Evolutionary conservation across 1,140 invertebrate genomes (phyloP), one percentile per base, ranked within the genome.

Genomic region (Radopholus similis): DNA sequence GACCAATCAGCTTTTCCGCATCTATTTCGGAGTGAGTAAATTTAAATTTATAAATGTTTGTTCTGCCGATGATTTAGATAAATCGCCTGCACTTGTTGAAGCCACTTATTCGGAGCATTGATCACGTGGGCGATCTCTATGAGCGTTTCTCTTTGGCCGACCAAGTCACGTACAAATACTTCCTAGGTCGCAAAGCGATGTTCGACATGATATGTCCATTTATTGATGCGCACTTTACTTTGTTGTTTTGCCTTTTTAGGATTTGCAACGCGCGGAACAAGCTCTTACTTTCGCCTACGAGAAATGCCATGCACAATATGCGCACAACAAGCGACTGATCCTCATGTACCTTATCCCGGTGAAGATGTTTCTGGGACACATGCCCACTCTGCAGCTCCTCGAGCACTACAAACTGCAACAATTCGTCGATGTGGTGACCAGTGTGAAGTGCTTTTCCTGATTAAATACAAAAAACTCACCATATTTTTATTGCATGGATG

Each of bases 11-110:
- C 85, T 98, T 11, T 90, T 97, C 64, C 97, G 97, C 86, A 91
- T 98, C 3, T 98, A 97, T 83, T 97, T 97, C 81, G 88, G 90
- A 71, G 95, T 96, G 66, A 59, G 53, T 49, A 21, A 37, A 40
- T 13, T n/a, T 9, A 40, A 49, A 44, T 49, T 35, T 9, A n/a
- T 13, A 21, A 60, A 5, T 47, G 23, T 51, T 47, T 37, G 26
- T 13, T 55, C 21, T 28, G 5, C n/a, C n/a, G n/a, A n/a, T n/a
- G n/a, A n/a, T 77, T 55, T 40, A 73, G 72, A 86, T 87, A 35
- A 97, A 97, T 82, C 95, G 96, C 83, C 83, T 97, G 4, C 92
- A 97, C 86, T 84, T 98, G 38, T 96, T 94, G 83, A 97, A 93
- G 84, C 94, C 95, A 0, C 85, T 98, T 13, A 95, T 97, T 71